These are phyloP conservation scores for Dolichopus griseipennis DNA, from an alignment of 2,888 invertebrate genomes.

Conservation along the genomic window DNA sequence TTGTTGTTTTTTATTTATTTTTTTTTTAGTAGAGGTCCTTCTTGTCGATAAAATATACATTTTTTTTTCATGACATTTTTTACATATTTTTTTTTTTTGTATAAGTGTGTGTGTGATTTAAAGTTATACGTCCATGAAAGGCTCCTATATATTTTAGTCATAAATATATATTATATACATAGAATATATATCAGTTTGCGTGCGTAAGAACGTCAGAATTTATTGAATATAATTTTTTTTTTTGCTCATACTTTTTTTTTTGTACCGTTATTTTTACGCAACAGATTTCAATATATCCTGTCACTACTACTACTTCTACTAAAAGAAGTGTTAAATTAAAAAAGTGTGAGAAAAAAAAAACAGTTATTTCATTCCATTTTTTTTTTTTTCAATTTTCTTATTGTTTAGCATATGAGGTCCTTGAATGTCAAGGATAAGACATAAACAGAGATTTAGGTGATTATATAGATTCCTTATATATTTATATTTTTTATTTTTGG, in stretches of 20 bases:
- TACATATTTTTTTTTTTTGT: no score
- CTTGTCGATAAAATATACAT: background rate
- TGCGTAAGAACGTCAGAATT: background rate
- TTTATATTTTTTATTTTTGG: no score
- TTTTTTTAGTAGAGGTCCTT: background rate
- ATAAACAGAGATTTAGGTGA: background rate
- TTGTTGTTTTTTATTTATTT: background rate
- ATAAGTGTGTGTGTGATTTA: no score
- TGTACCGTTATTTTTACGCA: background rate
- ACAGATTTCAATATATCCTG: conserved; percentile 5
- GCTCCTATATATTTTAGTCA: no score
- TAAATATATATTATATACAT: no score
- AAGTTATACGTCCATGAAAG: no score
- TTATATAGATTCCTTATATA: background rate
- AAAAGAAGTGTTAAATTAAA: background rate
- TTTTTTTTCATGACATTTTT: no score
- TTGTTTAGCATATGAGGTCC: background rate
- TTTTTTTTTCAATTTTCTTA: no score
- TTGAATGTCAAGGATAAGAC: background rate
- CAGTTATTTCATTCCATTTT: no score
- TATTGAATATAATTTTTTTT: background rate
- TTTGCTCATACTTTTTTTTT: background rate
- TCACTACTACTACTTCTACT: background rate
- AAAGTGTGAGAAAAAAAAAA: background rate
- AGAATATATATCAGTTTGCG: no score